Evolutionary conservation across 2,113 vertebrate genomes (phyloP).

Genomic region (Sisor rabdophorus): DNA sequence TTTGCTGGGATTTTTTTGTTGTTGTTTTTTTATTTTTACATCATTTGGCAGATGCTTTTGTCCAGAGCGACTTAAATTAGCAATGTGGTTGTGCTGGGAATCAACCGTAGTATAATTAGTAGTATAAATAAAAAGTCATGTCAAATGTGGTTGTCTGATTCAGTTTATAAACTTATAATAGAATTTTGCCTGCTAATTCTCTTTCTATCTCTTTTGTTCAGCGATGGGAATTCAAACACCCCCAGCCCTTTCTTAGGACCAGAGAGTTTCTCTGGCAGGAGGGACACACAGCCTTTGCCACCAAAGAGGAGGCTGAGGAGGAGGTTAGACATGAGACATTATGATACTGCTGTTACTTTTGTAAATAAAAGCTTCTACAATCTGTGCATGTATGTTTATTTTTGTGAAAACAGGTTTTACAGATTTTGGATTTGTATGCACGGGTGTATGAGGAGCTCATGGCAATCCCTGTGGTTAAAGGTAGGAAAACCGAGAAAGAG

Average conservation of each 20-base stretch:
- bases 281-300: slow-evolving; percentile 92
- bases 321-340: slow-evolving; percentile 71
- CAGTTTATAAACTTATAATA: too few relatives aligned
- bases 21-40: too few relatives aligned
- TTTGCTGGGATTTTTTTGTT: too few relatives aligned
- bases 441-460: slow-evolving; percentile 91
- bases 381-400: neutral
- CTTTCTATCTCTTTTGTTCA: slow-evolving; percentile 49
- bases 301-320: slow-evolving; percentile 85
- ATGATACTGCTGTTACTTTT: neutral
- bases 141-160: too few relatives aligned
- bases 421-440: slow-evolving; percentile 92
- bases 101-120: too few relatives aligned
- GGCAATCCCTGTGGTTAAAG: slow-evolving; percentile 94
- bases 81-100: too few relatives aligned
- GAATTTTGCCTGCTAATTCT: neutral
- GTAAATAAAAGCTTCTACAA: too few relatives aligned
- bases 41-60: too few relatives aligned
- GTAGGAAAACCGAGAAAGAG: slow-evolving; percentile 95
- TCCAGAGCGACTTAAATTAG: too few relatives aligned
- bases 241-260: slow-evolving; percentile 94
- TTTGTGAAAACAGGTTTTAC: slow-evolving; percentile 75
- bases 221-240: slow-evolving; percentile 99
- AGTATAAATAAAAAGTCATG: too few relatives aligned
- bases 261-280: slow-evolving; percentile 98